Percentiles rank a stretch among this genome's conserved stretches.
phyloP scores from a whole-genome alignment of 1,140 invertebrate genomes.

The Choristoneura fumiferana region DNA sequence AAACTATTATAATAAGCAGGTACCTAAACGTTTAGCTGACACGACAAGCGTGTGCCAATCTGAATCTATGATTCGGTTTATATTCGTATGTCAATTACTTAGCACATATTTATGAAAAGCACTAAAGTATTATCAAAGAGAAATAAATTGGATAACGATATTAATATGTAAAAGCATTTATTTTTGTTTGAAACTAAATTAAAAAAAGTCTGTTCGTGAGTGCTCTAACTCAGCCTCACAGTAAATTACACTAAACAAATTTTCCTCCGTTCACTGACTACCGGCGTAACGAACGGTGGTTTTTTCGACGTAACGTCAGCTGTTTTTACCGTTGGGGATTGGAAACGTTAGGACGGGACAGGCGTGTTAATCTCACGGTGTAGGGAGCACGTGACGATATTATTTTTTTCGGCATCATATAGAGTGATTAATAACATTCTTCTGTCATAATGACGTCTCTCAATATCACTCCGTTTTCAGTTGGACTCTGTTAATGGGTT shows the following conservation, averaged over 20 bases:
- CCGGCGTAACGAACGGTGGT: conserved; percentile 9
- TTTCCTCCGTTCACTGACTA: conserved; percentile 6
- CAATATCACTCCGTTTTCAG: conserved; percentile 34
- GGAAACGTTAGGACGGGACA: conserved; percentile 31
- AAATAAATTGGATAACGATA: too few relatives aligned
- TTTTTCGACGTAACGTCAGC: conserved; percentile 22
- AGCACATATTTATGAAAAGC: too few relatives aligned
- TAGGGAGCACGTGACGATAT: conserved; percentile 68
- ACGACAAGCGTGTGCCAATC: too few relatives aligned
- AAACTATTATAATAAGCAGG: too few relatives aligned
- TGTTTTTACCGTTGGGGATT: conserved; percentile 24
- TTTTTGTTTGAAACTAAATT: too few relatives aligned
- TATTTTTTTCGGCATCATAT: conserved; percentile 67
- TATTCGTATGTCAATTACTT: too few relatives aligned
- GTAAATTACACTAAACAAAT: conserved; percentile 16
- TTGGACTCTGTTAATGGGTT: conserved; percentile 35
- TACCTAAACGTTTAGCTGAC: too few relatives aligned
- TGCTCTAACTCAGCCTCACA: conserved; percentile 1
- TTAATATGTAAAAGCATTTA: too few relatives aligned
- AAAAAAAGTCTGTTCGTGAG: too few relatives aligned
- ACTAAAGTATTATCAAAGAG: too few relatives aligned
- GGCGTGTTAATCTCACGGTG: conserved; percentile 71
- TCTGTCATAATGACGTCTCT: conserved; percentile 46
- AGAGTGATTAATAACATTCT: conserved; percentile 69
- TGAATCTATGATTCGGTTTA: too few relatives aligned